phyloP scores from a whole-genome alignment of 1,140 invertebrate species.

The Mya arenaria region DNA sequence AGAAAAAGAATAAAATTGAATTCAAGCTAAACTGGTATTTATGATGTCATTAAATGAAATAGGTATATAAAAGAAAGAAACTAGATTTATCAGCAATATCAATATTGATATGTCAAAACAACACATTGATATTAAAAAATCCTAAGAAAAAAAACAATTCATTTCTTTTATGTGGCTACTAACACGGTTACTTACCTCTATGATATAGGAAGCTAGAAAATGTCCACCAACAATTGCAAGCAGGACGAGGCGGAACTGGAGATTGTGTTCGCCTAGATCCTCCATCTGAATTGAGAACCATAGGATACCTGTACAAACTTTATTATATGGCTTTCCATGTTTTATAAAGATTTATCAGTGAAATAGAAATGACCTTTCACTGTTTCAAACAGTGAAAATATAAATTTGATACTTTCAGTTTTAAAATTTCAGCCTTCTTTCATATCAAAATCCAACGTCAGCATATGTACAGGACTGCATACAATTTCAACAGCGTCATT shows the following conservation, averaged over 20 bases:
- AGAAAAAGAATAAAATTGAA: conserved; percentile 7
- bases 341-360: neutral
- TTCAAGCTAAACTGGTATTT: neutral
- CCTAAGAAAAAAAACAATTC: neutral
- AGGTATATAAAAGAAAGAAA: neutral
- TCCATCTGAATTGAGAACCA: conserved; percentile 44
- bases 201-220: conserved; percentile 43
- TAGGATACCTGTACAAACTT: neutral
- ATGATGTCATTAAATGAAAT: neutral
- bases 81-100: neutral
- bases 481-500: too few species aligned
- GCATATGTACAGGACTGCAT: too few species aligned
- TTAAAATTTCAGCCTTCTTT: neutral
- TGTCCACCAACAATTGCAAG: conserved; percentile 45
- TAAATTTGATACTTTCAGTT: neutral
- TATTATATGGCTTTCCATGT: neutral
- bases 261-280: conserved; percentile 23
- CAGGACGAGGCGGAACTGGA: conserved; percentile 43
- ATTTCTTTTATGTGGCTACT: neutral
- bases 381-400: neutral
- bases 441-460: neutral
- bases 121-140: neutral
- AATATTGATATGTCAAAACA: neutral
- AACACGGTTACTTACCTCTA: conserved; percentile 48
- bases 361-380: neutral